Percentiles rank a stretch among this genome's conserved stretches.
phyloP scores from a whole-genome alignment of 2,888 invertebrate species.

The Acleris cristana region DNA sequence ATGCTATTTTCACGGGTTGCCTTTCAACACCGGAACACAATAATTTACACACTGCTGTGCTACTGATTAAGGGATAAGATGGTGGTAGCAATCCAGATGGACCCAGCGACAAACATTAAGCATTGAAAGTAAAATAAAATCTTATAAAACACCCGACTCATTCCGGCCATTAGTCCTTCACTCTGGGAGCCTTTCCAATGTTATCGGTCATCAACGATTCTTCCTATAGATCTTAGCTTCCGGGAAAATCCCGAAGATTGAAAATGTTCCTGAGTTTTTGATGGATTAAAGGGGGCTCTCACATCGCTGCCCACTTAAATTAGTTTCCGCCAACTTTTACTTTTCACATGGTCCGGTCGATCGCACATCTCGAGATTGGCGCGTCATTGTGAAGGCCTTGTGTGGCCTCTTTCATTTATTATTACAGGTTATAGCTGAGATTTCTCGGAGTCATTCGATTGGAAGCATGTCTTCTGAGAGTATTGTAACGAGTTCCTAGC shows the following conservation, averaged over 20 bases:
- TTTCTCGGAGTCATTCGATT: conserved; percentile 19
- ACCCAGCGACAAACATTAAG: too few species aligned
- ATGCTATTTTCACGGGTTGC: too few species aligned
- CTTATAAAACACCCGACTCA: too few species aligned
- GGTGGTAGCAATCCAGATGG: too few species aligned
- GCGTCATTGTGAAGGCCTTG: conserved; percentile 14
- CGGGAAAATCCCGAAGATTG: not conserved
- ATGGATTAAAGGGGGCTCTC: conserved; percentile 54
- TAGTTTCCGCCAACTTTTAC: conserved; percentile 52
- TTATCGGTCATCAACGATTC: too few species aligned
- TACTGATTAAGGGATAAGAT: too few species aligned
- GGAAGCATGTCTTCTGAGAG: conserved; percentile 4
- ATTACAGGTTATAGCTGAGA: conserved; percentile 20
- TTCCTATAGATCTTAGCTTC: not conserved
- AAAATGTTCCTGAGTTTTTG: conserved; percentile 45
- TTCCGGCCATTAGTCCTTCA: too few species aligned
- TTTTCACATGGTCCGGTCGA: conserved; percentile 4
- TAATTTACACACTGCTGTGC: too few species aligned
- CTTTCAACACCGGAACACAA: too few species aligned
- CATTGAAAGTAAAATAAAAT: too few species aligned
- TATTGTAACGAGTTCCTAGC: not conserved
- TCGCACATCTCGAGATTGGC: conserved; percentile 18
- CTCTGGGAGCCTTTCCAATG: too few species aligned
- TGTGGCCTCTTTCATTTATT: conserved; percentile 23
- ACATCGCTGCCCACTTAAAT: conserved; percentile 50